A percentile compares a stretch with the other conserved stretches of the same genome.
Conservation (phyloP, 2,888 invertebrate species). For the Agrotis ipsilon region DNA sequence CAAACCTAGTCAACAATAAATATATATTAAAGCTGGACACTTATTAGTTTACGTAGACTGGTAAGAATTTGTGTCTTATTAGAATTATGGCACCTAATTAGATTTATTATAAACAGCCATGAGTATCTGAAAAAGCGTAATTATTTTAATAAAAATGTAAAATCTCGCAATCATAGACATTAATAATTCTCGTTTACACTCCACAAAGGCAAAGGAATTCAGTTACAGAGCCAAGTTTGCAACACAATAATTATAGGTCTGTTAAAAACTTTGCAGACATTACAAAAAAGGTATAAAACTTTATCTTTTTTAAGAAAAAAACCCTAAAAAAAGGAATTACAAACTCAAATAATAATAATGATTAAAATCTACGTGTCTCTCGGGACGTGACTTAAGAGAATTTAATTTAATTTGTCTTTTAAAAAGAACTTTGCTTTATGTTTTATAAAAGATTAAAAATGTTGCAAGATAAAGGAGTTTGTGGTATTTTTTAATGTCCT, state of each 20-base stretch:
- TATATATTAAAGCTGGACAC: neutral
- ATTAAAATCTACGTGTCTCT: conserved; percentile 66
- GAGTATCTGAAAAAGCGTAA: neutral
- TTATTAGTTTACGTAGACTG: neutral
- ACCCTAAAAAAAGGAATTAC: conserved; percentile 35
- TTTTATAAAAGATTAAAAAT: conserved; percentile 63
- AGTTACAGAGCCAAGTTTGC: conserved; percentile 48
- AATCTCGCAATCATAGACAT: conserved; percentile 35
- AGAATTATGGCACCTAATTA: neutral
- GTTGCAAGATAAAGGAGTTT: conserved; percentile 50
- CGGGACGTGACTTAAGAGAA: conserved; percentile 64
- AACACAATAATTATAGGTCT: conserved; percentile 59
- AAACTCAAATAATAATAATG: conserved; percentile 57
- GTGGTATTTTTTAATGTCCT: conserved; percentile 41
- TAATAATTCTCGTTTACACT: conserved; percentile 43
- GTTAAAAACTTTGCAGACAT: conserved; percentile 64
- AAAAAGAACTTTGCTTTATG: conserved; percentile 58
- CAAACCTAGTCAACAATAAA: neutral
- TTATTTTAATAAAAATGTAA: neutral
- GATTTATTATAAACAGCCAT: neutral
- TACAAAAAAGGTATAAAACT: conserved; percentile 55
- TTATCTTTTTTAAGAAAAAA: conserved; percentile 45
- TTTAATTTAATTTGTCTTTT: conserved; percentile 67
- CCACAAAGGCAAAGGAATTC: conserved; percentile 61
- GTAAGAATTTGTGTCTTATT: neutral